These are phyloP conservation scores for Elephas maximus DNA, from an alignment of 2,113 vertebrate genomes.

Conservation along the genomic window DNA sequence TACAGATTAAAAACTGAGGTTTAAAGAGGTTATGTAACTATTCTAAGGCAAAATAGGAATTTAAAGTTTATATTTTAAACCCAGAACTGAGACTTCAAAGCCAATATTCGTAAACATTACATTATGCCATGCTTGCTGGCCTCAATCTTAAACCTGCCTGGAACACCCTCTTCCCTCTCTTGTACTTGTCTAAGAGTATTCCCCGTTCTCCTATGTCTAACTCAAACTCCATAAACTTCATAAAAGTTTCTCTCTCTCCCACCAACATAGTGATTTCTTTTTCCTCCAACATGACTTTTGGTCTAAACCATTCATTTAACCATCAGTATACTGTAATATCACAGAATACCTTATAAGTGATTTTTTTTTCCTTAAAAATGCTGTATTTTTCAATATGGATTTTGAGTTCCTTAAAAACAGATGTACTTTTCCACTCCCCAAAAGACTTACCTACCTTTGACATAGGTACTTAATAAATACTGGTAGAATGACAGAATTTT, in stretches of 20 bases:
- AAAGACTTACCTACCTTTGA: conserved; percentile 58
- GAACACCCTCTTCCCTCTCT: not conserved
- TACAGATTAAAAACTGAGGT: conserved; percentile 40
- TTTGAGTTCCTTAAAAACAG: conserved; percentile 6
- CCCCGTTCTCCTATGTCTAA: not conserved
- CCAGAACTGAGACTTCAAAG: not conserved
- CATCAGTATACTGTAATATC: not conserved
- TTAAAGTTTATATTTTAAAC: not conserved
- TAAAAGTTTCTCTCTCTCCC: not conserved
- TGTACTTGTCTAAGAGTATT: no score
- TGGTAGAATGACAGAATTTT: conserved; percentile 29
- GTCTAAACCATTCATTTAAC: not conserved
- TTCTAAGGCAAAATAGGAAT: not conserved
- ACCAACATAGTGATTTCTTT: not conserved
- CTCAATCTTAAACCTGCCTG: not conserved
- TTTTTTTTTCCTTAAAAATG: no score
- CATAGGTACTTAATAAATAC: conserved; percentile 45
- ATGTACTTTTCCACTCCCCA: conserved; percentile 14
- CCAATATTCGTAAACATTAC: not conserved
- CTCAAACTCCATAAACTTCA: not conserved
- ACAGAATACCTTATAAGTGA: not conserved
- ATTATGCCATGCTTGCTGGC: not conserved
- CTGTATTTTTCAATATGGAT: not conserved
- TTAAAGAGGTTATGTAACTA: conserved; percentile 31
- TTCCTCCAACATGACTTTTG: not conserved